Evolutionary conservation across 1,140 invertebrate species (phyloP).

Genomic region (Hylaeus volcanicus): DNA sequence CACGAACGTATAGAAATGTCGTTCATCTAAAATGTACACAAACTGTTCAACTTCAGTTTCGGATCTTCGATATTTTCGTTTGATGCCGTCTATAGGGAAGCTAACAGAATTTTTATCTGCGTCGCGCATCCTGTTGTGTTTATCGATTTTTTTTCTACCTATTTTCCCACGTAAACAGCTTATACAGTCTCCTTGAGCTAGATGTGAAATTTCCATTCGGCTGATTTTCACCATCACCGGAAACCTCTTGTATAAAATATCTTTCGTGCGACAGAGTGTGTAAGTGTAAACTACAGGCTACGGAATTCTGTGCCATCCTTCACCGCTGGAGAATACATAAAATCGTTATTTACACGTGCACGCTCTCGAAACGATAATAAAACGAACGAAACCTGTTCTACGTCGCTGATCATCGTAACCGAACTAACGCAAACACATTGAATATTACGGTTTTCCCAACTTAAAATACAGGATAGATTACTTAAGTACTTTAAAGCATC

Average conservation of each 20-base stretch:
- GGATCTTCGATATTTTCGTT: neutral
- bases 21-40: too few relatives aligned
- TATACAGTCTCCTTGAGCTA: constrained; percentile 1
- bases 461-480: neutral
- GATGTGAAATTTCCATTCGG: constrained; percentile 9
- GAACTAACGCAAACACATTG: neutral
- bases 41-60: too few relatives aligned
- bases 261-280: neutral
- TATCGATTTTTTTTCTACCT: constrained; percentile 1
- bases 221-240: neutral
- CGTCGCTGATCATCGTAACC: neutral
- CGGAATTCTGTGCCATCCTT: neutral
- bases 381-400: neutral
- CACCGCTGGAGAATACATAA: constrained; percentile 5
- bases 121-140: neutral
- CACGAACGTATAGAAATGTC: too few relatives aligned
- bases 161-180: neutral
- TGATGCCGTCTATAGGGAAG: too few relatives aligned
- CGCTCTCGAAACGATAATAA: neutral
- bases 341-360: neutral
- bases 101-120: too few relatives aligned
- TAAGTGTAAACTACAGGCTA: neutral
- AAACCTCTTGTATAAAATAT: constrained; percentile 1
- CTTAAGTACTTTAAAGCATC: too few relatives aligned
- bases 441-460: neutral